These are phyloP conservation scores for Suricata suricatta DNA, from an alignment of 2,113 vertebrate genomes.

Conservation along the genomic window DNA sequence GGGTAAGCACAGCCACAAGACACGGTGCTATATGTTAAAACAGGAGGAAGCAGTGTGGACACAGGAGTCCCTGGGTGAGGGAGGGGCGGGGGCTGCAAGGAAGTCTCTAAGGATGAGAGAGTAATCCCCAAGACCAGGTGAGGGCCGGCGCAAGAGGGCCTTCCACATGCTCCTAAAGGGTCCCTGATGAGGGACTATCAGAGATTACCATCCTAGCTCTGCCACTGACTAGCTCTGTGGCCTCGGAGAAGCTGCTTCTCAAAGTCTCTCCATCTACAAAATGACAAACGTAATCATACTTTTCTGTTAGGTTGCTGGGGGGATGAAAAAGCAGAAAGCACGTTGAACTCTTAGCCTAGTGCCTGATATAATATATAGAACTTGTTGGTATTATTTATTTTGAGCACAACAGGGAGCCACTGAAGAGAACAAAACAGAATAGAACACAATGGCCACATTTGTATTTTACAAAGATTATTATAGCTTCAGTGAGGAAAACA, in stretches of 20 bases:
- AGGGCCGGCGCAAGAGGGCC: background rate
- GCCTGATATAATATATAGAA: fast-evolving
- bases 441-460: background rate
- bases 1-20: too few relatives aligned
- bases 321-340: background rate
- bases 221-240: background rate
- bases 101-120: background rate
- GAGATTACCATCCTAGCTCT: background rate
- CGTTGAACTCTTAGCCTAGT: background rate
- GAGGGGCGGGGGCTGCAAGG: fast-evolving
- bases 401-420: background rate
- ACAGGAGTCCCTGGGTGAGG: background rate
- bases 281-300: background rate
- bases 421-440: background rate
- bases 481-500: background rate
- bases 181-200: background rate
- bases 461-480: background rate
- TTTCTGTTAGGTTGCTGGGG: background rate
- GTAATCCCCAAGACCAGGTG: too few relatives aligned
- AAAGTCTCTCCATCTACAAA: background rate
- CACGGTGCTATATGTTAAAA: background rate
- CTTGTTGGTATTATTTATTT: background rate
- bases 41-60: background rate
- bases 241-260: background rate
- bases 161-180: background rate